Conservation (phyloP, 2,888 invertebrate genomes). For the Mythimna vitellina region DNA sequence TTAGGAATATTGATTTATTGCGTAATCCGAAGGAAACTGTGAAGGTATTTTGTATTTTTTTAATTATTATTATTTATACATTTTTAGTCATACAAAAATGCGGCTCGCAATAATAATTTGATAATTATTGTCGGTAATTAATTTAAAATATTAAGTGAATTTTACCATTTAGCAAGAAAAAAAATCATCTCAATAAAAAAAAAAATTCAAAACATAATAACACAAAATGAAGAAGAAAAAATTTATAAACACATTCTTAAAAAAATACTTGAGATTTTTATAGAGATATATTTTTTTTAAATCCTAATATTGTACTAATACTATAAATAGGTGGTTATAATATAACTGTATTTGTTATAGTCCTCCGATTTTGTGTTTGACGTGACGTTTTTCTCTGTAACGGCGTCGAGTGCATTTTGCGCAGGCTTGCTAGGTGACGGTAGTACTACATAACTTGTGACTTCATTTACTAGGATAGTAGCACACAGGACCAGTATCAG, state of each 20-base stretch:
- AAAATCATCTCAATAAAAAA: neutral
- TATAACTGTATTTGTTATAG: conserved; percentile 84
- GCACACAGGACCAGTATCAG: conserved; percentile 49
- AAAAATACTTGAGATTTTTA: conserved; percentile 23
- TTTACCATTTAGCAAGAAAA: neutral
- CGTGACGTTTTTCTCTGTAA: conserved; percentile 17
- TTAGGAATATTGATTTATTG: neutral
- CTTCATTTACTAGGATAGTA: conserved; percentile 40
- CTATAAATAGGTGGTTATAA: conserved; percentile 86
- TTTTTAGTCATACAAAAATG: neutral
- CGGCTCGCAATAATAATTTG: neutral
- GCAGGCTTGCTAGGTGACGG: conserved; percentile 19
- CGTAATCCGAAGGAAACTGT: neutral
- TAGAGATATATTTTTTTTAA: neutral
- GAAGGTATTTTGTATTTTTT: neutral
- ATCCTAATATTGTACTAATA: conserved; percentile 19
- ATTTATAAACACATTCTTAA: neutral
- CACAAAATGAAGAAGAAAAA: neutral
- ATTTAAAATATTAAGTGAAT: neutral
- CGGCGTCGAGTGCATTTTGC: conserved; percentile 22
- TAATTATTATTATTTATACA: neutral
- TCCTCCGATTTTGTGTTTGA: conserved; percentile 76
- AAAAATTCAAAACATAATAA: neutral
- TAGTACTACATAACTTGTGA: conserved; percentile 41
- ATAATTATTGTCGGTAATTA: neutral